Evolutionary conservation across 2,113 vertebrate genomes (phyloP).

Genomic region (Ornithorhynchus anatinus): DNA sequence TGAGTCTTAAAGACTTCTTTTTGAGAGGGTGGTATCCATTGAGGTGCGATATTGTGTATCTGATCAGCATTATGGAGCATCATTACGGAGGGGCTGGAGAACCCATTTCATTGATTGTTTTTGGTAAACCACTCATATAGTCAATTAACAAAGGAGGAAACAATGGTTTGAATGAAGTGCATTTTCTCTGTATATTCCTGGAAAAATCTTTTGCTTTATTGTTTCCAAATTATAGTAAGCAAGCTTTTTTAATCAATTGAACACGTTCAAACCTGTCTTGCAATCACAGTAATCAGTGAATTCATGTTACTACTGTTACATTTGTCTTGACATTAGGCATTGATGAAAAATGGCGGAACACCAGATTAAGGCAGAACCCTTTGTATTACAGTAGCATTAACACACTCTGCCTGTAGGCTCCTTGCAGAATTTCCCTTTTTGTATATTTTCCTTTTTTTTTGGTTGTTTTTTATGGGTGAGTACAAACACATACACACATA

Average conservation of each 20-base stretch:
- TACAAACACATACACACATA: too few species aligned
- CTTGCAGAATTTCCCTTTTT: too few species aligned
- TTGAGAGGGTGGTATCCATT: not conserved
- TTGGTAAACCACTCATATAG: not conserved
- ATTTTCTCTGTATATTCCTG: not conserved
- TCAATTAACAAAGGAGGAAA: not conserved
- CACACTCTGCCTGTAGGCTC: too few species aligned
- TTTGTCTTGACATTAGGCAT: too few species aligned
- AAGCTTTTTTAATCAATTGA: constrained; percentile 1
- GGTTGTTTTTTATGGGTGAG: too few species aligned
- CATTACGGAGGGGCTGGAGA: not conserved
- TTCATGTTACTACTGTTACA: too few species aligned
- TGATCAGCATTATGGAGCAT: not conserved
- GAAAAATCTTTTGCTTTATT: constrained; percentile 19
- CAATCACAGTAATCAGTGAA: constrained; percentile 27
- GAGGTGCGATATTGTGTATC: not conserved
- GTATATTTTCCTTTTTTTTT: too few species aligned
- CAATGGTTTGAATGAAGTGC: constrained; percentile 23
- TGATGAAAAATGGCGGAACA: too few species aligned
- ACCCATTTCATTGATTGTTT: too few species aligned
- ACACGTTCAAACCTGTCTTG: constrained; percentile 20
- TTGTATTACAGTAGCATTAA: too few species aligned
- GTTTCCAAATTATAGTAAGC: constrained; percentile 30
- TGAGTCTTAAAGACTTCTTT: not conserved
- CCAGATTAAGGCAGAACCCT: too few species aligned